Base-by-base conservation (phyloP, 1,140 invertebrate genomes). In the Penaeus indicus region DNA sequence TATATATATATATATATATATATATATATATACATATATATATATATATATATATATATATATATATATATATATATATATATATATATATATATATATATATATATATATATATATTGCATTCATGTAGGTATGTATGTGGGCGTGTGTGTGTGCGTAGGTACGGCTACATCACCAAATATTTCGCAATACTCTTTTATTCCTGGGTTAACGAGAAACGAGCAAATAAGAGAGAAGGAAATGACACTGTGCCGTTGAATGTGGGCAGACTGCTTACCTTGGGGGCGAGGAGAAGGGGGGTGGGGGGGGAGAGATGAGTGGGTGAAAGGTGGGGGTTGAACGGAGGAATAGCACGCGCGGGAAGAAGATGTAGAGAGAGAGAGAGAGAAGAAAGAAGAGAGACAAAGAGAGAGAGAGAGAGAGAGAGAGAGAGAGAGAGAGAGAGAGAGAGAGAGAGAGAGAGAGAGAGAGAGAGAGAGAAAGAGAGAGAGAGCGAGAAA, bases 11-110 rank as follows among this genome's bases (percentile, higher is more conserved):
- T 38, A 78, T 10, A 78, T 38, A 78, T 16, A 78, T 38, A 78
- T 38, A 78, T 38, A 78, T 38, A 78, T 38, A 78, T 38, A 78
- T 38, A 78, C 47, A 78, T 78, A 78, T 78, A 78, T 78, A 78
- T 78, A 78, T 78, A 78, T 78, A 78, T 78, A 78, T 42, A 78
- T 42, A 78, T 42, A 27, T 27, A 75, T 75, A 22, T 75, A 18
- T 18, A 75, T 77, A 19, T 77, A 19, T 77, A 38, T 77, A n/a
- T 38, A 19, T 77, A 38, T 77, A 22, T 79, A 42, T 79, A 42
- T 79, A 21, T 78, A 47, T 78, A 21, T 47, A 42, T 78, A 47
- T 42, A 27, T 22, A 13, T 32, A 25, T 78, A 25, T 32, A 25
- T 78, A 21, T 78, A 25, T 78, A 25, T 78, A 25, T 27, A 21